These are phyloP conservation scores for Phocides pigmalion DNA, from an alignment of 1,140 invertebrate genomes.

Conservation along the genomic window DNA sequence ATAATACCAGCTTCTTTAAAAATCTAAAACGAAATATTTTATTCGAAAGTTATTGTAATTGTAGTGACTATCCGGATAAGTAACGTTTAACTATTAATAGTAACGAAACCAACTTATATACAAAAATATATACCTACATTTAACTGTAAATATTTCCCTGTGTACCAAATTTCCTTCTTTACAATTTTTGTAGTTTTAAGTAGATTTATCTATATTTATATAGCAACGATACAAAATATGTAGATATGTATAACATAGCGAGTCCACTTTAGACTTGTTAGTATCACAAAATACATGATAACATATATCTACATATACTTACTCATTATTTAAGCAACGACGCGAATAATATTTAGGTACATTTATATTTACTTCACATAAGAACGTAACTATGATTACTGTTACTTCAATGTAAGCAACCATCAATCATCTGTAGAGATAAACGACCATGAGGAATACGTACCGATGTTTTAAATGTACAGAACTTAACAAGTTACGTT, in stretches of 20 bases:
- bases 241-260: background rate
- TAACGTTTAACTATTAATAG: slow-evolving; percentile 55
- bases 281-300: slow-evolving; percentile 1
- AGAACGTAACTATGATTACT: background rate
- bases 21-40: slow-evolving; percentile 73
- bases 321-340: background rate
- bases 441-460: background rate
- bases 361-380: background rate
- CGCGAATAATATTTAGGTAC: background rate
- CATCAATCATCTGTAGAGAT: background rate
- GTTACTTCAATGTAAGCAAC: background rate
- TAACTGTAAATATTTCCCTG: slow-evolving; percentile 75
- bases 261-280: slow-evolving; percentile 13
- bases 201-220: slow-evolving; percentile 34
- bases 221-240: slow-evolving; percentile 22
- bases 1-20: slow-evolving; percentile 66
- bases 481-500: background rate
- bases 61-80: slow-evolving; percentile 65
- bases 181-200: slow-evolving; percentile 76
- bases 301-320: slow-evolving; percentile 7
- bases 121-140: slow-evolving; percentile 75
- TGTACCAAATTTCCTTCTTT: slow-evolving; percentile 82
- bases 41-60: slow-evolving; percentile 78
- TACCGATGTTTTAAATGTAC: background rate
- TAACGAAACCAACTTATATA: slow-evolving; percentile 77